These are phyloP conservation scores for Drosophila trapezifrons DNA, from an alignment of 1,140 invertebrate genomes.

Conservation along the genomic window DNA sequence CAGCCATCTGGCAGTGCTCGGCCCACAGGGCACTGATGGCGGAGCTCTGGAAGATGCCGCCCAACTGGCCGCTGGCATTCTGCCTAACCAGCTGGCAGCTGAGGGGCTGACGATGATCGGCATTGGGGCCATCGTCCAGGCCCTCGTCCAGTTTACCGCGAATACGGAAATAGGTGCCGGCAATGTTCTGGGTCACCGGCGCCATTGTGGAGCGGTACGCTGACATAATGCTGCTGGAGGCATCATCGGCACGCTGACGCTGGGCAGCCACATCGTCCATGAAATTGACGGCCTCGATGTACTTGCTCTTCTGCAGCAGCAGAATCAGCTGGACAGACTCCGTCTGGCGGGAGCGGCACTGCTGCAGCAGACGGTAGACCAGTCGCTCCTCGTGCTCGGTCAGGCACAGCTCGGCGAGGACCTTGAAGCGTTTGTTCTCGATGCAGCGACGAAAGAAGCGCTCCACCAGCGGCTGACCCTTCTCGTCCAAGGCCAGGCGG, in stretches of 20 bases:
- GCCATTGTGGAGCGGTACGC: conserved; percentile 76
- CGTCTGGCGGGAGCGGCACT: conserved; percentile 31
- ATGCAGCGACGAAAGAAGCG: conserved; percentile 72
- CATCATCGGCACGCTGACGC: conserved; percentile 5
- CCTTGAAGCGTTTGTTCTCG: conserved; percentile 39
- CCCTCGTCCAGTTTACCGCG: conserved; percentile 46
- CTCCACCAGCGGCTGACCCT: conserved; percentile 55
- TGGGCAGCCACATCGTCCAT: conserved; percentile 66
- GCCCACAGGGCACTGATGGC: conserved; percentile 65
- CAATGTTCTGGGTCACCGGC: conserved; percentile 64
- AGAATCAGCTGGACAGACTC: conserved; percentile 73
- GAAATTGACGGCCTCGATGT: conserved; percentile 75
- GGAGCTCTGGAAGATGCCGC: conserved; percentile 71
- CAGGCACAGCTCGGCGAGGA: conserved; percentile 63
- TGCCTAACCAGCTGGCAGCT: conserved; percentile 73
- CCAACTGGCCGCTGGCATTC: conserved; percentile 53
- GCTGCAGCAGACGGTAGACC: conserved; percentile 53
- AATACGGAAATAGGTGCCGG: conserved; percentile 68
- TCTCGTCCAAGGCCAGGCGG: conserved; percentile 48
- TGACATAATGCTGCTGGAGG: conserved; percentile 43
- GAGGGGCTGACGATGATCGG: conserved; percentile 52
- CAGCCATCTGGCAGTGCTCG: conserved; percentile 3
- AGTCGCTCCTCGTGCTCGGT: conserved; percentile 64
- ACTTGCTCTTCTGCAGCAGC: conserved; percentile 75
- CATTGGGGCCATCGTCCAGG: conserved; percentile 5